Conservation (phyloP, 2,797 vertebrate species). For the Thalassophryne amazonica region DNA sequence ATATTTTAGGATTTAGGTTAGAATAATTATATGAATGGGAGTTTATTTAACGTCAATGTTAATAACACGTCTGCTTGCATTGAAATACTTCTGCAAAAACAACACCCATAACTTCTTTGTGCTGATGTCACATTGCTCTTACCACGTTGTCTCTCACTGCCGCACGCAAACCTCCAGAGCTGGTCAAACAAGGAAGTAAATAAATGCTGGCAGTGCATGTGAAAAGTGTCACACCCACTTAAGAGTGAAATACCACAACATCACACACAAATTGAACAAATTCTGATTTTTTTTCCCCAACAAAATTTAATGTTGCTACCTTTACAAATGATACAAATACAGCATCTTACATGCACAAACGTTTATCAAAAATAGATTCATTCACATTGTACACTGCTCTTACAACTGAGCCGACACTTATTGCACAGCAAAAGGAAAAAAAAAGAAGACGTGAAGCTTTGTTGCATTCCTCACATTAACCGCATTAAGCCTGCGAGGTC, state of each 20-base stretch:
- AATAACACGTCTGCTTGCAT: neutral
- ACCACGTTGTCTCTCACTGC: neutral
- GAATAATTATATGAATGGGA: too few relatives aligned
- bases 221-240: too few relatives aligned
- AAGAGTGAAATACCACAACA: too few relatives aligned
- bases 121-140: conserved; percentile 14
- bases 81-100: conserved; percentile 7
- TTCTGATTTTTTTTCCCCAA: neutral
- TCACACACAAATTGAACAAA: neutral
- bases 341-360: neutral
- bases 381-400: neutral
- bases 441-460: too few relatives aligned
- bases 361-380: neutral
- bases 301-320: conserved; percentile 10
- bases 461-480: too few relatives aligned
- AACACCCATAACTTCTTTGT: conserved; percentile 1
- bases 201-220: neutral
- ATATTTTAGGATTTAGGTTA: too few relatives aligned
- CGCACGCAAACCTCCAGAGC: neutral
- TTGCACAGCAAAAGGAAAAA: neutral
- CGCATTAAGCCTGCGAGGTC: neutral
- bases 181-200: conserved; percentile 16
- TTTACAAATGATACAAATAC: neutral
- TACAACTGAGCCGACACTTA: conserved; percentile 26
- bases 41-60: too few relatives aligned